A percentile compares a stretch with the other conserved stretches of the same genome.
These are phyloP conservation scores for Drosophila bocki DNA, from an alignment of 1,140 invertebrate genomes.

Conservation along the genomic window DNA sequence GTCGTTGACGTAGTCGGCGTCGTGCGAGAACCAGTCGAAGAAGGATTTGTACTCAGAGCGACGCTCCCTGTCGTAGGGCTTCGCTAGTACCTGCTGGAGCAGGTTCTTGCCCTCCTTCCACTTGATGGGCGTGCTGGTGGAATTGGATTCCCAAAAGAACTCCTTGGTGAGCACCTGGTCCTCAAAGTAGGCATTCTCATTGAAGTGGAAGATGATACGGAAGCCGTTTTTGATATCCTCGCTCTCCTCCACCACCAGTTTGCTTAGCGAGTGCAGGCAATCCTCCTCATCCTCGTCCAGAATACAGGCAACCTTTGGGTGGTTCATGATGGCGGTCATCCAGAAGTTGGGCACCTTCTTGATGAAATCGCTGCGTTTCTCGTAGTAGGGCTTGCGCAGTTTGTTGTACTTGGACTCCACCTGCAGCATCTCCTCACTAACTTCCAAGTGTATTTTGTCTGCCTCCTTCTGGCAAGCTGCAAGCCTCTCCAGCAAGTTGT, in stretches of 20 bases:
- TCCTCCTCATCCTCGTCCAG: slow-evolving; percentile 95
- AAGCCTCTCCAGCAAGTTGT: slow-evolving; percentile 89
- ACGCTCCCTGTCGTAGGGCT: slow-evolving; percentile 87
- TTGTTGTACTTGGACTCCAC: slow-evolving; percentile 97
- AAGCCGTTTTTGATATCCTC: slow-evolving; percentile 96
- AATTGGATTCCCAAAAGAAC: slow-evolving; percentile 88
- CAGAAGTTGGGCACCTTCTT: slow-evolving; percentile 96
- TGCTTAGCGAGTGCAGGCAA: slow-evolving; percentile 92
- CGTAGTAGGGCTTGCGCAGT: slow-evolving; percentile 93
- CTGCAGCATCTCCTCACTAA: slow-evolving; percentile 95
- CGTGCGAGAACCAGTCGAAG: slow-evolving; percentile 93
- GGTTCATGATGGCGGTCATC: slow-evolving; percentile 95
- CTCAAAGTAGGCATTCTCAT: slow-evolving; percentile 94
- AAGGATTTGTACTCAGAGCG: slow-evolving; percentile 89
- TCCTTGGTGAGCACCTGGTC: slow-evolving; percentile 93
- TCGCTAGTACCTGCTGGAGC: slow-evolving; percentile 86
- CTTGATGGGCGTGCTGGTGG: slow-evolving; percentile 89
- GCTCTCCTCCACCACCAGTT: slow-evolving; percentile 94
- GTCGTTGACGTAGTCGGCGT: slow-evolving; percentile 91
- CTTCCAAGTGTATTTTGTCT: slow-evolving; percentile 92
- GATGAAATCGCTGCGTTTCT: slow-evolving; percentile 93
- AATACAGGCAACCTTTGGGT: slow-evolving; percentile 93
- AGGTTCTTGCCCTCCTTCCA: slow-evolving; percentile 92
- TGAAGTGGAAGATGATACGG: slow-evolving; percentile 92
- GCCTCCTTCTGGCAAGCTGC: slow-evolving; percentile 93